Evolutionary conservation across 2,888 invertebrate species (phyloP), one percentile per base, ranked within the genome.

Genomic region (Elaeidobius kamerunicus): DNA sequence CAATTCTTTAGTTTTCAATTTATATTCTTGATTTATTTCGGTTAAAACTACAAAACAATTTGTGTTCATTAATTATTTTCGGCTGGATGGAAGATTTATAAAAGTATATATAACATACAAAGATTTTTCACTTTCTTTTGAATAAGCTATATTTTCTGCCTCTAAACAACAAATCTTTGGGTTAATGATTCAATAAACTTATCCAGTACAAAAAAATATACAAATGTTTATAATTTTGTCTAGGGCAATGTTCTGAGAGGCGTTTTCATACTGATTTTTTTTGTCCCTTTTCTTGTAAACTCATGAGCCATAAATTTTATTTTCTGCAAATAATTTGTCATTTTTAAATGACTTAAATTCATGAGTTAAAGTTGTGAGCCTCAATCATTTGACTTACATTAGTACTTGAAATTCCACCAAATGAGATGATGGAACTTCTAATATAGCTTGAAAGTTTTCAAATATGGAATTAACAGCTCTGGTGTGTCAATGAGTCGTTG

Each of bases 381-480:
- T 44, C 35, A 18, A 20, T 16, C 34, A 34, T 44, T 17, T 44
- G 44, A 15, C 34, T 11, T 19, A 35, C 32, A 32, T 19, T 18
- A 7, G 35, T 30, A 43, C 17, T 34, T 44, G 9, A 9, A 19
- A 45, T 45, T 45, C 35, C 45, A 14, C 45, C 45, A 30, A 12
- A 34, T 15, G 12, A 12, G 11, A 47, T 46, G n/a, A 2, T 36
- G 5, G 16, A 36, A 17, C 14, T 17, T 36, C 20, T 36, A 18
- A 3, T 3, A 46, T 46, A 14, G 16, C 18, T 2, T 2, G 18
- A 27, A 39, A 2, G 23, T 47, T 47, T 18, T 16, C 15, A 12
- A 12, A 47, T 35, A 47, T 20, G 14, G 47, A 47, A 40, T 47
- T 35, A 4, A 47, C 47, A 16, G 47, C 39, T 36, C 38, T 47